phyloP scores from a whole-genome alignment of 2,888 invertebrate species.

The Eristalis intricaria region DNA sequence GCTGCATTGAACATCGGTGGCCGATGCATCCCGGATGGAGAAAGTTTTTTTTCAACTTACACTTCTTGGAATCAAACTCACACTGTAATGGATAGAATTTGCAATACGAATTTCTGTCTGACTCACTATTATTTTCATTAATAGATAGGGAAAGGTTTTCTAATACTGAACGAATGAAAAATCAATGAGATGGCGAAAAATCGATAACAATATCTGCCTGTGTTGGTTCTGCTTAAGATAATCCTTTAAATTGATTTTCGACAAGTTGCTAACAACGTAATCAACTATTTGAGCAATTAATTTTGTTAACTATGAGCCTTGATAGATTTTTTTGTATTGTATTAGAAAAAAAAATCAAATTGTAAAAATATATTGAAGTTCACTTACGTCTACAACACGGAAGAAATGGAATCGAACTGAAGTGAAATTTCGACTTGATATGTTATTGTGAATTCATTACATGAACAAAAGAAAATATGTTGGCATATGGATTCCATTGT shows the following conservation, averaged over 20 bases:
- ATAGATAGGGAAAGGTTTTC: not conserved
- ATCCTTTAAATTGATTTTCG: not conserved
- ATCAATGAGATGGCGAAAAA: slow-evolving; percentile 31
- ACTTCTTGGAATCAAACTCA: not conserved
- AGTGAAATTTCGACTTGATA: not conserved
- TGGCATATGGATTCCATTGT: slow-evolving; percentile 32
- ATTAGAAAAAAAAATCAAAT: not conserved
- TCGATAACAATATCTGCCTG: slow-evolving; percentile 27
- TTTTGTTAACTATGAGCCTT: not conserved
- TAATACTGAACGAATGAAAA: not conserved
- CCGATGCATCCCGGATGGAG: slow-evolving; percentile 10
- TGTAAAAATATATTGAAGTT: not conserved
- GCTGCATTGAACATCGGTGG: not conserved
- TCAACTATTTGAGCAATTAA: not conserved
- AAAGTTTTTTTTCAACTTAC: slow-evolving; percentile 12
- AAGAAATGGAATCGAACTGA: slow-evolving; percentile 61
- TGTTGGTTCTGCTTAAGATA: slow-evolving; percentile 10
- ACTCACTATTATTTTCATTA: slow-evolving; percentile 31
- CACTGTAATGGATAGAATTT: not conserved
- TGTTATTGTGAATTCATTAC: slow-evolving; percentile 37
- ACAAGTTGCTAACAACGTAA: not conserved
- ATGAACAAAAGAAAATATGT: slow-evolving; percentile 35
- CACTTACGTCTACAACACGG: slow-evolving; percentile 58
- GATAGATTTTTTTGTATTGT: not conserved
- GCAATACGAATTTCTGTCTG: not conserved